phyloP scores from a whole-genome alignment of 2,797 vertebrate genomes.

The Tragopan temminckii region DNA sequence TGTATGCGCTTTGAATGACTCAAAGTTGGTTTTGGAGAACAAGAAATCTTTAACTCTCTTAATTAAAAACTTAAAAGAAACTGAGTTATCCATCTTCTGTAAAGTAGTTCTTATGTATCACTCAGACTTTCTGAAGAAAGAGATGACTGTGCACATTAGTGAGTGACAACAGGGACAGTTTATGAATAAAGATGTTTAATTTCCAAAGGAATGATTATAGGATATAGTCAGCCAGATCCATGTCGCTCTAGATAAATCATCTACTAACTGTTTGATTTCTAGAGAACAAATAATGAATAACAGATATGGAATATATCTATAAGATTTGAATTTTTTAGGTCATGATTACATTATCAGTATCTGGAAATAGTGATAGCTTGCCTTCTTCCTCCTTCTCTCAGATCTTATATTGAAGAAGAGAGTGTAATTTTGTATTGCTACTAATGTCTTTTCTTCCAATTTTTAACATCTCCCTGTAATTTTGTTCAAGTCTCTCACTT shows the following conservation, averaged over 20 bases:
- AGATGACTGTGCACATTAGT: neutral
- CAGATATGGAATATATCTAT: neutral
- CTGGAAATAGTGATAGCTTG: neutral
- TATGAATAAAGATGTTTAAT: neutral
- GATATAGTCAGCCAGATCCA: slow-evolving; percentile 2
- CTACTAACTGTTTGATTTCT: neutral
- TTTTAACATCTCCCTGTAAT: neutral
- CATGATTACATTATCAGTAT: neutral
- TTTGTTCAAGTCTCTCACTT: neutral
- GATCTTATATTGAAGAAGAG: neutral
- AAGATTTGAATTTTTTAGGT: slow-evolving; percentile 41
- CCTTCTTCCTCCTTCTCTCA: neutral
- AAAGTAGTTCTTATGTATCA: neutral
- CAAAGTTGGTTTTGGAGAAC: neutral
- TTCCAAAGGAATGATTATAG: neutral
- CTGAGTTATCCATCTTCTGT: neutral
- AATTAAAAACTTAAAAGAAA: neutral
- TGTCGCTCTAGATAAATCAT: neutral
- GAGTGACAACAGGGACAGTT: neutral
- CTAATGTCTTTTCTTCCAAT: neutral
- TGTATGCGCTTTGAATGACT: neutral
- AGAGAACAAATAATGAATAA: slow-evolving; percentile 18
- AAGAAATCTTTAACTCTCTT: neutral
- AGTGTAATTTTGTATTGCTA: neutral
- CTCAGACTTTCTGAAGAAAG: neutral